A percentile compares a stretch with the other conserved stretches of the same genome.
These are phyloP conservation scores for Prolemur simus DNA, from an alignment of 2,113 vertebrate species.

Conservation along the genomic window DNA sequence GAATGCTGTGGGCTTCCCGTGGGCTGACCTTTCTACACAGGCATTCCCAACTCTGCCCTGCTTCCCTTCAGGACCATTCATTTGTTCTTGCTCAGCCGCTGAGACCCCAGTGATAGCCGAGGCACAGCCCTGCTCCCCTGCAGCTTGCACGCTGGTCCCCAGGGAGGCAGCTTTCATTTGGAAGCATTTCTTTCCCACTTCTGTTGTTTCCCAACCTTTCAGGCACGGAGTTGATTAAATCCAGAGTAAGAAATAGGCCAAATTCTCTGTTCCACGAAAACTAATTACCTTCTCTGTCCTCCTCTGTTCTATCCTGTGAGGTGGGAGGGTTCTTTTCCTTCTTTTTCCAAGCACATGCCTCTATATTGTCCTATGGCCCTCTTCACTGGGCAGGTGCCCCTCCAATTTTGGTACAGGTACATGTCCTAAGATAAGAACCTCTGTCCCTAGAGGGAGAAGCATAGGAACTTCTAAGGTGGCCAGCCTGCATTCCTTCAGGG, in stretches of 20 bases:
- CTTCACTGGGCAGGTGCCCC: not conserved
- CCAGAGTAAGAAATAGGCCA: constrained; percentile 64
- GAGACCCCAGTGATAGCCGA: not conserved
- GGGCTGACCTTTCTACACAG: not conserved
- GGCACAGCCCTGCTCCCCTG: not conserved
- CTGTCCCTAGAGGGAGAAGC: not conserved
- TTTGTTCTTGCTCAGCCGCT: not conserved
- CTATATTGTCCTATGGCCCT: not conserved
- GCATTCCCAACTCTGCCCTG: not conserved
- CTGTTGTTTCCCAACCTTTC: constrained; percentile 47
- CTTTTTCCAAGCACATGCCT: not conserved
- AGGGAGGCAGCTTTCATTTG: constrained; percentile 16
- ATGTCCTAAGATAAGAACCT: not conserved
- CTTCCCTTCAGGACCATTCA: not conserved
- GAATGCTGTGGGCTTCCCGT: not conserved
- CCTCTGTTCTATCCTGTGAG: not conserved
- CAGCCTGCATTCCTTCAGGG: not conserved
- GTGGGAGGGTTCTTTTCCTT: not conserved
- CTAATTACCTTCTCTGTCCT: constrained; percentile 35
- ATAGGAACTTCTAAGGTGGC: not conserved
- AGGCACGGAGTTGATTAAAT: constrained; percentile 69
- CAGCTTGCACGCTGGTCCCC: not conserved
- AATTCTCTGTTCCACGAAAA: constrained; percentile 34
- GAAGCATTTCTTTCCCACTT: not conserved
- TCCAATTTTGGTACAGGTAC: no score